These are phyloP conservation scores for Benthosema pterotum DNA, from an alignment of 2,797 vertebrate genomes.

Conservation along the genomic window DNA sequence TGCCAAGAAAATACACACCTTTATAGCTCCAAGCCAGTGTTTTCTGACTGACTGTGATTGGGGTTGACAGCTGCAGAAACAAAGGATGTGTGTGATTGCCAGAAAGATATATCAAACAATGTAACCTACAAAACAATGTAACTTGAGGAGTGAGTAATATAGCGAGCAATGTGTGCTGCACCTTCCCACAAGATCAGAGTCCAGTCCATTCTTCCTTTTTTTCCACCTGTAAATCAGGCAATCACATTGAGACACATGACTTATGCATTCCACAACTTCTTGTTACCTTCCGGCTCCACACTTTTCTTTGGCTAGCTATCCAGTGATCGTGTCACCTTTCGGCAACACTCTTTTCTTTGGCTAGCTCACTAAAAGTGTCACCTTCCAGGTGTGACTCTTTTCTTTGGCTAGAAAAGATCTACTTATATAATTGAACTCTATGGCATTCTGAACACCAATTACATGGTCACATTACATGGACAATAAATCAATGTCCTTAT, in stretches of 20 bases:
- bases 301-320: conserved; percentile 18
- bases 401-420: not conserved
- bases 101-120: conserved; percentile 39
- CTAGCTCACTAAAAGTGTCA: too few species aligned
- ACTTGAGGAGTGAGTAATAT: conserved; percentile 47
- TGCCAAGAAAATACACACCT: conserved; percentile 44
- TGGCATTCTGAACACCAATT: conserved; percentile 5
- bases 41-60: conserved; percentile 19
- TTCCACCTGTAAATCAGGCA: conserved; percentile 33
- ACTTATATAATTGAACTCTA: not conserved
- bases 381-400: too few species aligned
- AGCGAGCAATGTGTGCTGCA: conserved; percentile 27
- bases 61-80: conserved; percentile 44
- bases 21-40: conserved; percentile 39
- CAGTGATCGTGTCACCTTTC: conserved; percentile 1
- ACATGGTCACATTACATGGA: not conserved
- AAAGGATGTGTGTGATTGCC: conserved; percentile 45
- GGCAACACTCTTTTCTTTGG: conserved; percentile 23
- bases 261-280: conserved; percentile 20
- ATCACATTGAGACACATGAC: conserved; percentile 9
- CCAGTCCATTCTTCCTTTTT: conserved; percentile 29
- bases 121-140: conserved; percentile 49
- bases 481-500: too few species aligned
- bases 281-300: conserved; percentile 14
- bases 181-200: conserved; percentile 37